These are phyloP conservation scores for Anas flavirostris DNA, from an alignment of 2,797 vertebrate species.

Conservation along the genomic window DNA sequence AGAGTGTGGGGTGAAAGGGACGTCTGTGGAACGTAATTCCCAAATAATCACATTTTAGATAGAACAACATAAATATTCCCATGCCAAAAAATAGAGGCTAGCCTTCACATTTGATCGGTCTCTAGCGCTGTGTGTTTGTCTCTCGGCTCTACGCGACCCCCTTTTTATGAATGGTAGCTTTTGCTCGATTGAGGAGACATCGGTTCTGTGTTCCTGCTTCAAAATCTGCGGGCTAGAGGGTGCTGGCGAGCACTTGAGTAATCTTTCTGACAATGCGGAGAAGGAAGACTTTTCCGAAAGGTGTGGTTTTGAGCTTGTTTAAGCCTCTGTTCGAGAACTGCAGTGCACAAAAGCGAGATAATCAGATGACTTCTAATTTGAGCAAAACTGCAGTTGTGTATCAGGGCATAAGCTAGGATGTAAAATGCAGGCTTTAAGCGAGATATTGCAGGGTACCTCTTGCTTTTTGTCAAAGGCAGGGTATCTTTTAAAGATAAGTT, in stretches of 20 bases:
- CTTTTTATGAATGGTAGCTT: slow-evolving; percentile 53
- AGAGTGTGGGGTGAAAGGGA: background rate
- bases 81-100: background rate
- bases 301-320: slow-evolving; percentile 23
- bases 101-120: background rate
- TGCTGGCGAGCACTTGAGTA: slow-evolving; percentile 34
- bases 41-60: background rate
- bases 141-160: background rate
- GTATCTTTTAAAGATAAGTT: background rate
- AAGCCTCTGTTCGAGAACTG: background rate
- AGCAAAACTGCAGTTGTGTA: background rate
- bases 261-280: slow-evolving; percentile 15
- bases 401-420: fast-evolving
- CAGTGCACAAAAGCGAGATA: background rate
- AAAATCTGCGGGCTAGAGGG: slow-evolving; percentile 62
- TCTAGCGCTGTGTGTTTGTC: fast-evolving
- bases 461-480: background rate
- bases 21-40: background rate
- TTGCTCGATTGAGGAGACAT: background rate
- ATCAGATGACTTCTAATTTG: background rate
- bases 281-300: background rate
- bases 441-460: background rate
- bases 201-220: background rate
- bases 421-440: background rate
- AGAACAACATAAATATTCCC: background rate